Conservation (phyloP, 2,797 vertebrate species). For the Dendrocincla fuliginosa region DNA sequence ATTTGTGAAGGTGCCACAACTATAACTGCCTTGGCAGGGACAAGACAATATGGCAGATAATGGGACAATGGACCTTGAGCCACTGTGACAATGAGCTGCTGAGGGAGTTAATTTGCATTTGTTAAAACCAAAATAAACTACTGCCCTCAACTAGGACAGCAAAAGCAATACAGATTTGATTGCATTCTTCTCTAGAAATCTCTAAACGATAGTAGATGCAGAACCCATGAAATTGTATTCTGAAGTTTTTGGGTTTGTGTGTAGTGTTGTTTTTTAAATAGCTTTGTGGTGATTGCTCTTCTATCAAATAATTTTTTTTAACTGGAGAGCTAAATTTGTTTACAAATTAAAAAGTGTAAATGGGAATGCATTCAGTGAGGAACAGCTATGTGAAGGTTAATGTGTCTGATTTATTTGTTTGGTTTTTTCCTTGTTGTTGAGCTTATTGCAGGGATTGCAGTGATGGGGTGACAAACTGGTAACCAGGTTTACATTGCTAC, state of each 20-base stretch:
- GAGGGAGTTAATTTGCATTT: conserved; percentile 10
- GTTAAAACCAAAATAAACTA: conserved; percentile 40
- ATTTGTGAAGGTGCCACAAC: background rate
- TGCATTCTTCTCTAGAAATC: background rate
- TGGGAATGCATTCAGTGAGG: background rate
- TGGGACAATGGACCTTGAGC: background rate
- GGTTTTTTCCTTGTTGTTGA: background rate
- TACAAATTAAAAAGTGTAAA: background rate
- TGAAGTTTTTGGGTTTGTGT: background rate
- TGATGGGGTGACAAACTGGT: background rate
- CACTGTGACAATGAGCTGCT: background rate
- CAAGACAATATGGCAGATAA: background rate
- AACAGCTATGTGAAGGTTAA: background rate
- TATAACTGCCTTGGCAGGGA: background rate
- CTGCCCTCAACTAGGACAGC: background rate
- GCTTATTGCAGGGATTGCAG: background rate
- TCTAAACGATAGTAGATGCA: background rate
- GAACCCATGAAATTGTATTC: conserved; percentile 8
- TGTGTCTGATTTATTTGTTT: background rate
- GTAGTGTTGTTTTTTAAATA: background rate
- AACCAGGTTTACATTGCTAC: background rate
- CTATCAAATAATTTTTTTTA: background rate
- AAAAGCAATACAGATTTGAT: conserved; percentile 15
- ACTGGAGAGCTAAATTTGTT: background rate
- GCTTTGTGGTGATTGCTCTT: background rate